Conservation (phyloP, 1,140 invertebrate genomes). For the Vanessa atalanta region DNA sequence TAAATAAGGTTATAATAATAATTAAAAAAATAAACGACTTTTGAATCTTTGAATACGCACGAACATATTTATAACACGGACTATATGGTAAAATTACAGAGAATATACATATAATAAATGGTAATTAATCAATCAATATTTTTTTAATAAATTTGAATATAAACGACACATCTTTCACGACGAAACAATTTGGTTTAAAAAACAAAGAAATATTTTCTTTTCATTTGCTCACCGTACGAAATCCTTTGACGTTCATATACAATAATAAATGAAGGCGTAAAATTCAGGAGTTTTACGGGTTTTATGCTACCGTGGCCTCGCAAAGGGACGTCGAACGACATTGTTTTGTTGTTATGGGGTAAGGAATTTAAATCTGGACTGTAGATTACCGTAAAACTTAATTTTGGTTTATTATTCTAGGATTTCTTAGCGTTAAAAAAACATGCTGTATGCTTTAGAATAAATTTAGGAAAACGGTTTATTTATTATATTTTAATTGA, state of each 20-base stretch:
- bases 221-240: slow-evolving; percentile 25
- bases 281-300: slow-evolving; percentile 16
- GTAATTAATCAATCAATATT: no score
- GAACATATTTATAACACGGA: no score
- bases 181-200: background rate
- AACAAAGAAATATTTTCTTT: slow-evolving; percentile 28
- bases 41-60: no score
- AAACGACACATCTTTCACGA: background rate
- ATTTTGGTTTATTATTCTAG: slow-evolving; percentile 4
- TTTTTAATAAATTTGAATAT: background rate
- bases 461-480: no score
- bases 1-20: no score
- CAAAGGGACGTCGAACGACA: slow-evolving; percentile 5
- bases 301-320: slow-evolving; percentile 18
- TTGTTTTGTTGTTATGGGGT: slow-evolving; percentile 2
- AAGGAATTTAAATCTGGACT: slow-evolving; percentile 15
- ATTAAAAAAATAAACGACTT: no score
- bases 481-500: no score
- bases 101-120: no score
- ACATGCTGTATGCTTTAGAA: background rate
- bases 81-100: no score
- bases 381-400: slow-evolving; percentile 3
- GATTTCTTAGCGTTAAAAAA: background rate
- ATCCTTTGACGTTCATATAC: slow-evolving; percentile 33
- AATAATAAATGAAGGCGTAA: slow-evolving; percentile 35